Conservation (phyloP, 2,797 vertebrate species). For the Picus viridis region DNA sequence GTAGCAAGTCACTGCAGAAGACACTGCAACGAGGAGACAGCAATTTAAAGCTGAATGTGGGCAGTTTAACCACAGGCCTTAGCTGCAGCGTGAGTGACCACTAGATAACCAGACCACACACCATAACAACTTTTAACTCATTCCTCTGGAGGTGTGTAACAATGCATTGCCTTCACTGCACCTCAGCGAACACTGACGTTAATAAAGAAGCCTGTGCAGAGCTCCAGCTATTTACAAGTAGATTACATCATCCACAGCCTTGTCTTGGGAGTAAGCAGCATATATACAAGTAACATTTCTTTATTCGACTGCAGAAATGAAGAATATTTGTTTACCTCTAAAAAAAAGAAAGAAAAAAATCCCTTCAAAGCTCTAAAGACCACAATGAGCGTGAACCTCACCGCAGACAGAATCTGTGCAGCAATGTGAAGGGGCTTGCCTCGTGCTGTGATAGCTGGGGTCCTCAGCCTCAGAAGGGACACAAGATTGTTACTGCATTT, state of each 20-base stretch:
- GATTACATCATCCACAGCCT: not conserved
- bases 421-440: too few species aligned
- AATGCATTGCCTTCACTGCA: not conserved
- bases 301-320: not conserved
- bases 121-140: fast-evolving
- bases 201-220: not conserved
- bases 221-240: not conserved
- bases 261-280: not conserved
- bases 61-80: not conserved
- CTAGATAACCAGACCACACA: not conserved
- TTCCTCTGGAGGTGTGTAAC: not conserved
- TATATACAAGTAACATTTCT: not conserved
- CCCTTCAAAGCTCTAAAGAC: too few species aligned
- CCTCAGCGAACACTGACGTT: not conserved
- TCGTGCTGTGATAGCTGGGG: too few species aligned
- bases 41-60: not conserved
- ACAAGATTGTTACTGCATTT: too few species aligned
- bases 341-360: not conserved
- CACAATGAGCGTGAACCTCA: too few species aligned
- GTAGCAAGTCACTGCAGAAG: not conserved
- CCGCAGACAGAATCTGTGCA: too few species aligned
- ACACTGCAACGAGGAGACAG: not conserved
- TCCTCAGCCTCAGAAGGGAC: too few species aligned
- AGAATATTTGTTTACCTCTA: not conserved
- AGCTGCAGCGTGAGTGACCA: not conserved